phyloP scores from a whole-genome alignment of 2,888 invertebrate genomes.

The Clusia tigrina region DNA sequence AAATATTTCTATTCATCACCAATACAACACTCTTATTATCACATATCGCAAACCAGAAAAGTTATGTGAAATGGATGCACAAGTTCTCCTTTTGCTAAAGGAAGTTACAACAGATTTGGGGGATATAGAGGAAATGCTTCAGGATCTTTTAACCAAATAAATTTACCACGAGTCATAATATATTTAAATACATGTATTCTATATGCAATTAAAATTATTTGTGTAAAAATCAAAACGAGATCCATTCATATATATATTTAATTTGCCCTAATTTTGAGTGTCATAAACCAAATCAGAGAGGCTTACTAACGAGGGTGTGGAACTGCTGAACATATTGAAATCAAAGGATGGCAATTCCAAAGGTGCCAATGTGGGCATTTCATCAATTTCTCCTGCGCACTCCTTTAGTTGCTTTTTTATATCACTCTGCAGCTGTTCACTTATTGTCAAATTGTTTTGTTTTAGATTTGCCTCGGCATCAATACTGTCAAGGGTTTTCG shows the following conservation, averaged over 20 bases:
- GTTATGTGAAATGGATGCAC: constrained; percentile 75
- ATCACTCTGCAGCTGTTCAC: too few species aligned
- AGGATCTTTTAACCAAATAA: constrained; percentile 57
- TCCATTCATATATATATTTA: neutral
- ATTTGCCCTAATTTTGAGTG: constrained; percentile 43
- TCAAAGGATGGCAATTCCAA: constrained; percentile 60
- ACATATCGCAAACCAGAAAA: constrained; percentile 79
- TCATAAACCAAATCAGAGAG: constrained; percentile 42
- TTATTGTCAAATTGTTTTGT: neutral
- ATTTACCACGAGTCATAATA: neutral
- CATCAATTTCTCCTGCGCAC: constrained; percentile 34
- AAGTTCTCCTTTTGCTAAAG: constrained; percentile 59
- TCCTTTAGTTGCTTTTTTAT: neutral
- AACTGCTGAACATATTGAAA: constrained; percentile 47
- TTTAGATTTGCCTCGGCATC: neutral
- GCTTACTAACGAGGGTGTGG: constrained; percentile 44
- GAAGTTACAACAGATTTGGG: constrained; percentile 62
- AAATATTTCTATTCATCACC: constrained; percentile 74
- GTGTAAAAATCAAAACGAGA: too few species aligned
- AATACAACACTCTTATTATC: constrained; percentile 80
- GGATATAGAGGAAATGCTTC: constrained; percentile 60
- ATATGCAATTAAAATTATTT: neutral
- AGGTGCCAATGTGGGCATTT: constrained; percentile 57
- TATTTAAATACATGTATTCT: neutral
- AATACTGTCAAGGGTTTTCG: neutral